Conservation (phyloP, 2,888 invertebrate species). For the Diabrotica balteata region DNA sequence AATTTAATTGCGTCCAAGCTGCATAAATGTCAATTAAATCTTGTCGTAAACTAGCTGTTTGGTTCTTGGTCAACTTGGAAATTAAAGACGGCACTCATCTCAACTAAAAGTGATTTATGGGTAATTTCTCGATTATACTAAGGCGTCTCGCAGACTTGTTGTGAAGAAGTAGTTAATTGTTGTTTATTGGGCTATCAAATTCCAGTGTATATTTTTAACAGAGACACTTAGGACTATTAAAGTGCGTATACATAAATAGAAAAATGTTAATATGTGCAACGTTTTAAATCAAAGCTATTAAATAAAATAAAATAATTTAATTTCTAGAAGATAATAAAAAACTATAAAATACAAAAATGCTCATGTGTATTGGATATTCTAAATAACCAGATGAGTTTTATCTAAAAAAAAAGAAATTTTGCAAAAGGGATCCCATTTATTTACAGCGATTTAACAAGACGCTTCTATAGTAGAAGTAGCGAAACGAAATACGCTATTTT, state of each 20-base stretch:
- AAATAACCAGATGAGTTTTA: no score
- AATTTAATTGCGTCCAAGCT: no score
- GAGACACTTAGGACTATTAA: no score
- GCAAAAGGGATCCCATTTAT: no score
- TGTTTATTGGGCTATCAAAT: slow-evolving; percentile 6
- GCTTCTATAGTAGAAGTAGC: no score
- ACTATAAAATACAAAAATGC: no score
- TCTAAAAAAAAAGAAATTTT: no score
- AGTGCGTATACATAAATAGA: no score
- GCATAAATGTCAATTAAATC: slow-evolving; percentile 7
- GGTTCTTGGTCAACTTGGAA: neutral
- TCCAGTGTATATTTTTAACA: no score
- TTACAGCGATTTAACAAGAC: no score
- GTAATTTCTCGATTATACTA: neutral
- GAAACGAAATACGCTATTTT: no score
- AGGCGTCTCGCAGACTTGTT: slow-evolving; percentile 4
- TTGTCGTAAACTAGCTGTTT: neutral
- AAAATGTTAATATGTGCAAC: neutral
- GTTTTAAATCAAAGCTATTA: neutral
- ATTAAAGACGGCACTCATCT: slow-evolving; percentile 7
- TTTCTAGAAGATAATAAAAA: neutral
- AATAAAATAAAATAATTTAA: neutral
- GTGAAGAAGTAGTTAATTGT: slow-evolving; percentile 3
- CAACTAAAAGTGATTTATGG: slow-evolving; percentile 12
- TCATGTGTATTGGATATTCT: no score